phyloP scores from a whole-genome alignment of 92 coral and sea anemone genomes.

The Siderastrea siderea region DNA sequence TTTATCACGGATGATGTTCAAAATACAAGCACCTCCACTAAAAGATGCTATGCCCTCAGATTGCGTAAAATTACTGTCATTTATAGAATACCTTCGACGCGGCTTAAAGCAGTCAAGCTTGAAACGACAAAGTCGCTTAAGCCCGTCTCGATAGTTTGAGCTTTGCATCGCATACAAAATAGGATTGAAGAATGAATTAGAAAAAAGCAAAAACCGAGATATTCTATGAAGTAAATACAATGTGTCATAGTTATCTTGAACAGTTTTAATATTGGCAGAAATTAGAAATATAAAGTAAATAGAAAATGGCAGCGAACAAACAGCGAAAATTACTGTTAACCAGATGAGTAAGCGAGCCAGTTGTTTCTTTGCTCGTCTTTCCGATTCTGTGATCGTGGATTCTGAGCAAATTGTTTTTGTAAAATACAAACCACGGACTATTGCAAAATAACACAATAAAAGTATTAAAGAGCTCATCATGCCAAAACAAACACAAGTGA shows the following conservation, averaged over 20 bases:
- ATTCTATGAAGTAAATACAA: slow-evolving; percentile 35
- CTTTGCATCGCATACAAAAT: slow-evolving; percentile 68
- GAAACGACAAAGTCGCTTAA: slow-evolving; percentile 3
- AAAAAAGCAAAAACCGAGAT: slow-evolving; percentile 52
- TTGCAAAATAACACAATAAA: slow-evolving; percentile 54
- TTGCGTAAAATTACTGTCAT: background rate
- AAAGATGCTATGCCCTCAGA: background rate
- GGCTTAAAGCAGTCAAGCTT: background rate
- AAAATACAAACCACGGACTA: slow-evolving; percentile 57
- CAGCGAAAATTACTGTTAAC: slow-evolving; percentile 50
- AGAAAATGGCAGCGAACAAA: slow-evolving; percentile 63
- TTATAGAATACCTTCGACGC: background rate
- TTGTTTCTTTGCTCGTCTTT: slow-evolving; percentile 56
- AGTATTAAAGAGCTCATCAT: slow-evolving; percentile 29
- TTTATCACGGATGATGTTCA: too few relatives aligned
- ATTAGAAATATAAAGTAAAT: slow-evolving; percentile 41
- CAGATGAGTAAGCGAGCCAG: slow-evolving; percentile 61
- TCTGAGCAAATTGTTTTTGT: slow-evolving; percentile 59
- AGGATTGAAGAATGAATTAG: slow-evolving; percentile 64
- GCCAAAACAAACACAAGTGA: slow-evolving; percentile 36
- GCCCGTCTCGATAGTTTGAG: slow-evolving; percentile 59
- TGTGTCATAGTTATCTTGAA: slow-evolving; percentile 21
- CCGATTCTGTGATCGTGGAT: background rate
- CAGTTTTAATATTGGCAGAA: slow-evolving; percentile 8
- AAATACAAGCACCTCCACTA: background rate